Evolutionary conservation across 1,140 invertebrate species (phyloP).

Genomic region (Rhopalosiphum padi): DNA sequence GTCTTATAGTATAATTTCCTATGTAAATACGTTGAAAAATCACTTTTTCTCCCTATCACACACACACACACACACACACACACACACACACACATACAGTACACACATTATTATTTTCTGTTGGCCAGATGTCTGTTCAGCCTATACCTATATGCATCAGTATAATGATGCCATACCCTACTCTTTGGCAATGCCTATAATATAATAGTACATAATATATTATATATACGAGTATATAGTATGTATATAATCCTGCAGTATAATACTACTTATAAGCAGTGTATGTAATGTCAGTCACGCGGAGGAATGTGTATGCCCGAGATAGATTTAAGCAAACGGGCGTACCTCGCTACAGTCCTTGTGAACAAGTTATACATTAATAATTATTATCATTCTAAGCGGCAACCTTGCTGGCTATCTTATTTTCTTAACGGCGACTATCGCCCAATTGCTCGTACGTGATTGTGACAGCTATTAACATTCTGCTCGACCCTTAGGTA

Average conservation of each 20-base stretch:
- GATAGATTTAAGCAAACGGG: slow-evolving; percentile 7
- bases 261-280: not conserved
- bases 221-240: not conserved
- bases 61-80: not conserved
- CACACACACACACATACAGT: not conserved
- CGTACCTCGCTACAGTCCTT: slow-evolving; percentile 32
- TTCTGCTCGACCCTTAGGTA: slow-evolving; percentile 16
- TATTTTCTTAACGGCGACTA: not conserved
- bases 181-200: not conserved
- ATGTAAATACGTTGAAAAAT: not conserved
- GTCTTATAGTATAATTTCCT: not conserved
- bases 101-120: not conserved
- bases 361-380: slow-evolving; percentile 28
- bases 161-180: slow-evolving; percentile 3
- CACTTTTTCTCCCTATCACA: not conserved
- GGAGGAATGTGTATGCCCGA: not conserved
- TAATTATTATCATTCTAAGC: slow-evolving; percentile 35
- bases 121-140: not conserved
- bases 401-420: slow-evolving; percentile 29
- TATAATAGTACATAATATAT: not conserved
- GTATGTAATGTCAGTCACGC: not conserved
- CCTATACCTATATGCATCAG: not conserved
- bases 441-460: no score
- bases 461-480: slow-evolving; percentile 32
- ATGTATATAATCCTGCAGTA: not conserved